Conservation (phyloP, 2,113 vertebrate genomes). For the Thinocorus orbignyianus region DNA sequence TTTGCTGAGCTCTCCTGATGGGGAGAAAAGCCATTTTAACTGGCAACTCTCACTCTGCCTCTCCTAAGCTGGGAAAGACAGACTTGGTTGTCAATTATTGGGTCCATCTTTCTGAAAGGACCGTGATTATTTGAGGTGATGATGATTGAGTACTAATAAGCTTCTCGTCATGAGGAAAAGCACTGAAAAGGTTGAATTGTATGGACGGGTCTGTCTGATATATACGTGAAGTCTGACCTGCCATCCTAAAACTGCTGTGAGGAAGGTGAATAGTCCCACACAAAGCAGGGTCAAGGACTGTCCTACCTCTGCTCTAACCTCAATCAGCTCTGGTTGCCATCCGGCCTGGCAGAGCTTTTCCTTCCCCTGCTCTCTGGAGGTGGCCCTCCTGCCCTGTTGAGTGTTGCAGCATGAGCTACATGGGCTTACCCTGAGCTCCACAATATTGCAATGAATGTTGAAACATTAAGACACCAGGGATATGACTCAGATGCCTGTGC, state of each 20-base stretch:
- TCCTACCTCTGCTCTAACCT: background rate
- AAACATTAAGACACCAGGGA: background rate
- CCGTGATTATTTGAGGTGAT: background rate
- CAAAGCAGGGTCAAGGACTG: background rate
- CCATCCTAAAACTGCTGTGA: background rate
- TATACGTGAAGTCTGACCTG: background rate
- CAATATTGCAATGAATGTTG: background rate
- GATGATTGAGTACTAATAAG: background rate
- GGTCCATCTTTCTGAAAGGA: background rate
- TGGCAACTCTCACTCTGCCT: background rate
- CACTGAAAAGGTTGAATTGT: background rate
- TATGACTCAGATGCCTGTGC: background rate
- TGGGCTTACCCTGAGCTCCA: background rate
- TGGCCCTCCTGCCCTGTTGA: background rate
- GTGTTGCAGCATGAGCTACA: background rate
- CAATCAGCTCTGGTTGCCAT: background rate
- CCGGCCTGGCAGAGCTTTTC: rapidly evolving
- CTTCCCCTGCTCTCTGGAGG: rapidly evolving
- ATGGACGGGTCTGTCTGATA: background rate
- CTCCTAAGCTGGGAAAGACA: background rate
- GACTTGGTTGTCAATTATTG: background rate
- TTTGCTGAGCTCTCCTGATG: background rate
- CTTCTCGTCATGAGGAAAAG: background rate
- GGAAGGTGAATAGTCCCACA: background rate
- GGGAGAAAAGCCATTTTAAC: background rate